Base-by-base conservation (phyloP, 1,140 invertebrate genomes). In the Triops cancriformis region DNA sequence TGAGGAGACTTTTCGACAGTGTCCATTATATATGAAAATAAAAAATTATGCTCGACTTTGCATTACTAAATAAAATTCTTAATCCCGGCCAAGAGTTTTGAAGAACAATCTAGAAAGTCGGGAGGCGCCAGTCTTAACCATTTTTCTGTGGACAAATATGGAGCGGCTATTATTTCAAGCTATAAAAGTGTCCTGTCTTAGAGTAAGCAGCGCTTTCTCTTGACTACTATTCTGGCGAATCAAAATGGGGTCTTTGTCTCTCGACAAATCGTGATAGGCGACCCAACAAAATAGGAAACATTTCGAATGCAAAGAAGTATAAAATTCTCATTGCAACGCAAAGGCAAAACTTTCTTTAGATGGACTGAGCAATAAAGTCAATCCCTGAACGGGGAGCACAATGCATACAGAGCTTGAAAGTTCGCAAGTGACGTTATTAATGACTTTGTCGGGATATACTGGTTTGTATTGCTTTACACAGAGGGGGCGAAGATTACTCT, bases 111-210 rank as follows among this genome's bases (percentile, higher is more conserved):
- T 37, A 37, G 7, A 37, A 37, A 37, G 31, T 37, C 31, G 0
- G 5, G 4, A 23, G 51, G n/a, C 51, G 51, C 51, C 51, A 64
- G 51, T 64, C 51, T 64, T 23, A 64, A 9, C 9, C 18, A 64
- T 14, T 64, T 64, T 64, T 64, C 51, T 12, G 23, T 64, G 14
- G n/a, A 64, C 51, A 64, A 64, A 64, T 64, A 64, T 64, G 51
- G 51, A 64, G 51, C 51, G 51, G 14, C 51, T 64, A 64, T 64
- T 64, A 64, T 23, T 64, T 64, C 23, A 64, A 64, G 51, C 51
- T 64, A 18, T 64, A 64, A 64, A 64, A 64, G 51, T n/a, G 51
- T 64, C 23, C 18, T 18, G 51, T 64, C 14, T 64, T 4, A 7
- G 2, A 14, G 18, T n/a, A 64, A n/a, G 51, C 51, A 64, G 23